Percentiles rank a stretch among this genome's conserved stretches.
These are phyloP conservation scores for Brachionus asplanchnoidis DNA, from an alignment of 1,140 invertebrate species.

Conservation along the genomic window DNA sequence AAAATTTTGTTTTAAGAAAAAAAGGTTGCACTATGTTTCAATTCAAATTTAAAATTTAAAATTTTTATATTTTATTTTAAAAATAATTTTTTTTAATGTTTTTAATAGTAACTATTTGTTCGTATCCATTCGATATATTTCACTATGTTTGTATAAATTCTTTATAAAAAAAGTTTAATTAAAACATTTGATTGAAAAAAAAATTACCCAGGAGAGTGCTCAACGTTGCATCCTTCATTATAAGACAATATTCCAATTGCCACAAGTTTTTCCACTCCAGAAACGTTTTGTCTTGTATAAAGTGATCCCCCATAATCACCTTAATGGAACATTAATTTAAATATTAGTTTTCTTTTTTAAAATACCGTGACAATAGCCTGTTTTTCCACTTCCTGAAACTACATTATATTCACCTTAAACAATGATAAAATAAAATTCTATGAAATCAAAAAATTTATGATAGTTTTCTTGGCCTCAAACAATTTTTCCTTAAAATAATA, in stretches of 20 bases:
- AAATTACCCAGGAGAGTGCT: not conserved
- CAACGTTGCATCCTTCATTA: slow-evolving; percentile 12
- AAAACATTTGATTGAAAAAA: no score
- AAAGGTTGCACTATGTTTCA: no score
- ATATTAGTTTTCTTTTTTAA: not conserved
- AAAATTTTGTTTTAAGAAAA: no score
- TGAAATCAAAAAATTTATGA: no score
- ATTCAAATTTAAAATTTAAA: not conserved
- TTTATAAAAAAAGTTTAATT: not conserved
- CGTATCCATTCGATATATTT: slow-evolving; percentile 16
- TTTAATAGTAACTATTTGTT: not conserved
- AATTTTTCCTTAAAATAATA: not conserved
- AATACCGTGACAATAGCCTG: slow-evolving; percentile 7
- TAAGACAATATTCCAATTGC: not conserved
- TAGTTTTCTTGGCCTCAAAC: no score
- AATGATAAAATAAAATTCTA: not conserved
- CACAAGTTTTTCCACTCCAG: not conserved
- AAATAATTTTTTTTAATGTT: not conserved
- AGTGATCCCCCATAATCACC: slow-evolving; percentile 17
- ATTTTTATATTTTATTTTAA: not conserved
- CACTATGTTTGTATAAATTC: slow-evolving; percentile 4
- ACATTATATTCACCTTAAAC: not conserved
- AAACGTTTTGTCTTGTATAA: not conserved
- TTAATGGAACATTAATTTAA: not conserved
- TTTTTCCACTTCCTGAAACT: not conserved